These are phyloP conservation scores for Paramacrobiotus metropolitanus DNA, from an alignment of 1,140 invertebrate genomes.

Conservation along the genomic window DNA sequence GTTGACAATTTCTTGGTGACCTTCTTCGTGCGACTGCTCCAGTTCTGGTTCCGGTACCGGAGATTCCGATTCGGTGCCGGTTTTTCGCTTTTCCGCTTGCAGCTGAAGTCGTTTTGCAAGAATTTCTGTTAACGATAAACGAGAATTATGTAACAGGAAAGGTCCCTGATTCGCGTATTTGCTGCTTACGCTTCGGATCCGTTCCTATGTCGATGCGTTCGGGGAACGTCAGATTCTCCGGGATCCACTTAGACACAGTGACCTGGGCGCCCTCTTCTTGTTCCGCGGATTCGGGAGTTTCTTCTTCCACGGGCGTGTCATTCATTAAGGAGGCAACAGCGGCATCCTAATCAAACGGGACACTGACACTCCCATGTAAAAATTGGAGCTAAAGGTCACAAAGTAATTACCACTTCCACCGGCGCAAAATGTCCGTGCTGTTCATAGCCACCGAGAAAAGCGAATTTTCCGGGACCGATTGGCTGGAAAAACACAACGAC, in stretches of 20 bases:
- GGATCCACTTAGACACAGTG: background rate
- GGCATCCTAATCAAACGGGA: background rate
- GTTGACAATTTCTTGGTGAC: too few relatives aligned
- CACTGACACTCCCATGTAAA: background rate
- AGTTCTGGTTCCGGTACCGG: too few relatives aligned
- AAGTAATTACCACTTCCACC: background rate
- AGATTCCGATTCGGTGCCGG: too few relatives aligned
- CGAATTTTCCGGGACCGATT: background rate
- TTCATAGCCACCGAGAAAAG: background rate
- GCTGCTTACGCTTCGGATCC: background rate
- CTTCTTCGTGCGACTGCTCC: too few relatives aligned
- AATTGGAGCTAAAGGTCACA: background rate
- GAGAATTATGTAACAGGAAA: too few relatives aligned
- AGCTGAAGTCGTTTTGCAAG: too few relatives aligned
- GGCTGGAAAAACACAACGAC: background rate
- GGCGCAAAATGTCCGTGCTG: background rate
- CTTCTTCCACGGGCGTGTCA: background rate
- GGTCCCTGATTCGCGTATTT: too few relatives aligned
- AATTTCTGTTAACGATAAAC: too few relatives aligned
- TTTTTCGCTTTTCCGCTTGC: too few relatives aligned
- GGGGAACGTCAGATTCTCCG: background rate
- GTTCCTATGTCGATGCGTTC: background rate
- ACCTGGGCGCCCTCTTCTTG: constrained; percentile 1
- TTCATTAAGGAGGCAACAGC: background rate
- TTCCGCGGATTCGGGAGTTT: background rate